These are phyloP conservation scores for Sigmodon hispidus DNA, from an alignment of 2,113 vertebrate species.

Conservation along the genomic window DNA sequence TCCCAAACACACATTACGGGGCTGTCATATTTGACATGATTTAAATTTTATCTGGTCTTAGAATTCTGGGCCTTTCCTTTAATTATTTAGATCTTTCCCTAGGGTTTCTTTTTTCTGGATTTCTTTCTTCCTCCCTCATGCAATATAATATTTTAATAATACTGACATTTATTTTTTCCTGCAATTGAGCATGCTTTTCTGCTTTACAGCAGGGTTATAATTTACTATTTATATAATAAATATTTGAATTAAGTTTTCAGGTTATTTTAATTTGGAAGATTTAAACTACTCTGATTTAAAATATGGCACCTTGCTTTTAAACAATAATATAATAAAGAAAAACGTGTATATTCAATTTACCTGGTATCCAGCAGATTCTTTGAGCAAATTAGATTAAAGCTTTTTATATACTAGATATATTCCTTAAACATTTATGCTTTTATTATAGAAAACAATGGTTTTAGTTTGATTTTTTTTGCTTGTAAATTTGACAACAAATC, in stretches of 20 bases:
- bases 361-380: background rate
- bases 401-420: constrained; percentile 12
- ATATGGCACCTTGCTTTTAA: background rate
- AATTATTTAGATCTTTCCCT: background rate
- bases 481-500: constrained; percentile 43
- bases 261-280: constrained; percentile 20
- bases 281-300: background rate
- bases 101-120: background rate
- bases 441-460: constrained; percentile 23
- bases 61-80: background rate
- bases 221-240: background rate
- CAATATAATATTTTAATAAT: background rate
- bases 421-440: constrained; percentile 12
- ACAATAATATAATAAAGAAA: background rate
- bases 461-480: background rate
- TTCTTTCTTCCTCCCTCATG: background rate
- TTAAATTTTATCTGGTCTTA: background rate
- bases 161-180: background rate
- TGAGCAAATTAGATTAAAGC: background rate
- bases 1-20: background rate
- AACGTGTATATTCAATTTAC: constrained; percentile 11
- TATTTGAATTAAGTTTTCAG: background rate
- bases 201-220: constrained; percentile 24
- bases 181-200: background rate
- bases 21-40: background rate